Evolutionary conservation across 2,797 vertebrate genomes (phyloP).

Genomic region (Remorina albescens): DNA sequence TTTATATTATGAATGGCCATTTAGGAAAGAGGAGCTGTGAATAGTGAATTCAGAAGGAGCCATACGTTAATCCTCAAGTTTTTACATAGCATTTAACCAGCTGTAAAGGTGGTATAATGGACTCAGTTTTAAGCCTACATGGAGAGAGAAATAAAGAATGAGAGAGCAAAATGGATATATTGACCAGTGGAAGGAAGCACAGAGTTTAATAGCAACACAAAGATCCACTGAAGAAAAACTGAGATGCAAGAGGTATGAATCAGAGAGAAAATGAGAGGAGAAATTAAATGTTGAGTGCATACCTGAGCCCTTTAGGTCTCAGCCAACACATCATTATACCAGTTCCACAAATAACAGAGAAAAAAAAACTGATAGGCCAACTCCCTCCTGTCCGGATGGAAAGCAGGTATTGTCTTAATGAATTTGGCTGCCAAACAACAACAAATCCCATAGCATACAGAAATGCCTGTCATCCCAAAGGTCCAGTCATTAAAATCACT

Average conservation of each 20-base stretch:
- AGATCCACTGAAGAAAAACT: conserved; percentile 1
- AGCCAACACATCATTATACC: conserved; percentile 33
- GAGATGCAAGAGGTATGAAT: conserved; percentile 15
- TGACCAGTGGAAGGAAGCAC: neutral
- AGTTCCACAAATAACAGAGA: conserved; percentile 6
- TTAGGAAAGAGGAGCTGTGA: neutral
- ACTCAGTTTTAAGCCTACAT: conserved; percentile 20
- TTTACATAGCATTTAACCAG: conserved; percentile 12
- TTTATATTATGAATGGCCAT: neutral
- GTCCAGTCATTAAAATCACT: conserved; percentile 52
- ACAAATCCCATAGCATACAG: conserved; percentile 35
- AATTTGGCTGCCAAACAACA: conserved; percentile 41
- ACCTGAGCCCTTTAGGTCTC: neutral
- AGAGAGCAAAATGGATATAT: neutral
- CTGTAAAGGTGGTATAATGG: neutral
- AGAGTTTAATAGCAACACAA: neutral
- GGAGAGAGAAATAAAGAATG: neutral
- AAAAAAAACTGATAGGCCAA: conserved; percentile 37
- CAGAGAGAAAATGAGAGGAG: neutral
- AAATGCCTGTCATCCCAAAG: conserved; percentile 18
- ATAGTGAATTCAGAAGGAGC: neutral
- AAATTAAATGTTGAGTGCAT: neutral
- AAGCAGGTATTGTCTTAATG: conserved; percentile 30
- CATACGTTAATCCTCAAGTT: neutral
- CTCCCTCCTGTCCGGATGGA: conserved; percentile 38